Evolutionary conservation across 2,888 invertebrate genomes (phyloP).

Genomic region (Hydrotaea diabolus): DNA sequence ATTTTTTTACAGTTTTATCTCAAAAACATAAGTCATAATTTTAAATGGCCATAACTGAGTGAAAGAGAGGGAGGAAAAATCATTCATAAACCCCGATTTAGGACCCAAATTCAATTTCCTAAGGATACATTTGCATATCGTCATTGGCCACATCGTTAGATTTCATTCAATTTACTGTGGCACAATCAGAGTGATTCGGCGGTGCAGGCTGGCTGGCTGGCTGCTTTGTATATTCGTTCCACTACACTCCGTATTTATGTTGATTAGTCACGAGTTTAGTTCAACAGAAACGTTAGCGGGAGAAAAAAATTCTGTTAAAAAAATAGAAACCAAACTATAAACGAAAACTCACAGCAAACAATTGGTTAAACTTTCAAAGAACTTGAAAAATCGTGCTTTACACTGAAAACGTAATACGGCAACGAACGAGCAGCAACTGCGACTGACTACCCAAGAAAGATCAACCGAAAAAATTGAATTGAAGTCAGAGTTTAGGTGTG

Average conservation of each 20-base stretch:
- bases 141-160: constrained; percentile 37
- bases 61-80: neutral
- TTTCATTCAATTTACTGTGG: constrained; percentile 60
- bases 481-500: constrained; percentile 51
- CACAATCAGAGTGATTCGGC: constrained; percentile 48
- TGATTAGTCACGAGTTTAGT: constrained; percentile 67
- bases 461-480: constrained; percentile 15
- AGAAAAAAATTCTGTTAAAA: constrained; percentile 53
- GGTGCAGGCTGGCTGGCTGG: no score
- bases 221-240: constrained; percentile 23
- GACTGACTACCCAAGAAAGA: neutral
- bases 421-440: neutral
- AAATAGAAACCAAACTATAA: neutral
- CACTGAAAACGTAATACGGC: constrained; percentile 24
- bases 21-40: constrained; percentile 55
- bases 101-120: constrained; percentile 52
- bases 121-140: constrained; percentile 63
- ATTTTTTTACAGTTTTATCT: neutral
- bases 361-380: constrained; percentile 63
- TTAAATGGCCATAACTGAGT: constrained; percentile 56
- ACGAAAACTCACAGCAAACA: neutral
- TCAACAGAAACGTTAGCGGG: neutral
- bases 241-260: constrained; percentile 53
- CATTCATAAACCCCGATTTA: constrained; percentile 44
- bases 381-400: constrained; percentile 67